Evolutionary conservation across 2,888 invertebrate species (phyloP), one percentile per base, ranked within the genome.

Genomic region (Eristalis pertinax): DNA sequence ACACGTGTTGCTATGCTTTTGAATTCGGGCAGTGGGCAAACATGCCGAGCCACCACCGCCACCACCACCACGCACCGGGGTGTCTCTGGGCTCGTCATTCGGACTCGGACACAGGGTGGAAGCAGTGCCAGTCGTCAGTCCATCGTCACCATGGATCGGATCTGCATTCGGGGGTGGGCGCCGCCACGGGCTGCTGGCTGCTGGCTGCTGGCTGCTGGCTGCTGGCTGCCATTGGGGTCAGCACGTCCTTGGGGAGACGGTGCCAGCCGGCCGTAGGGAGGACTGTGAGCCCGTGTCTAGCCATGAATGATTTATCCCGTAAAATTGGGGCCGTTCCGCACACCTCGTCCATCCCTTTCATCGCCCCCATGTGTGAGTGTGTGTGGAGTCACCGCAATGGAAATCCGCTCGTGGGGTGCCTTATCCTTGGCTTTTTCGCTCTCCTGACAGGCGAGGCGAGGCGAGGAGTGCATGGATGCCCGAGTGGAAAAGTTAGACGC

Each of bases 241-340:
- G 83, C 50, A 22, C 35, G 62, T 83, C 73, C 77, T 73, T 15
- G 43, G 69, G 74, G 73, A 67, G 50, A 73, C 50, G 35, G 22
- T 68, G 72, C n/a, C 72, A 41, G 62, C 56, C 22, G 65, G n/a
- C 38, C 67, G 72, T 68, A 35, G 77, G 69, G 60, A 70, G 15
- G 43, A 19, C 22, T 26, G 26, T 63, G 75, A 60, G 60, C 50
- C 60, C 70, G 75, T 83, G 89, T 89, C 90, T 89, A 90, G 90
- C 89, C 91, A 91, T 92, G 91, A 91, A 92, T 92, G 91, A 92
- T 92, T 92, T 92, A 92, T 92, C 90, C 91, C 90, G 90, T 89
- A 90, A 90, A 91, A 92, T 87, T 79, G 83, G 86, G 86, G 83
- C 78, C 74, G 78, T 70, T 78, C 78, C 75, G 65, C 86, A 65